Evolutionary conservation across 2,888 invertebrate genomes (phyloP), one percentile per base, ranked within the genome.

Genomic region (Invenusta paracnida): DNA sequence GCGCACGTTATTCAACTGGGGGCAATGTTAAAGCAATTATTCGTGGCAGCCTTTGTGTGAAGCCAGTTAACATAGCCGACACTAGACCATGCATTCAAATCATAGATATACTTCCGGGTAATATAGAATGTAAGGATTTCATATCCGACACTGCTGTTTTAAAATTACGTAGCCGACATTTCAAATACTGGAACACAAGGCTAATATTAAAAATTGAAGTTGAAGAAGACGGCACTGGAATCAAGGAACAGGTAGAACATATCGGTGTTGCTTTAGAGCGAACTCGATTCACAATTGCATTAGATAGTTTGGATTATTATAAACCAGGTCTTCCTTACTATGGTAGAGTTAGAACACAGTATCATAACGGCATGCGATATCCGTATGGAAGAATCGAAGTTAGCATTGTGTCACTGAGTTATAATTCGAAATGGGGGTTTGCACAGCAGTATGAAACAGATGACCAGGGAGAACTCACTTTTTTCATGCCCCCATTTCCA

Each of bases 311-410:
- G 27, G 27, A 66, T 23, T 84, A 84, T 29, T 84, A 67, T 25
- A 84, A 84, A 29, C 67, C 67, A 1, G 85, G 85, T 27, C 81
- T 85, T 28, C 85, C 85, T 28, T 85, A 85, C 67, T 85, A 81
- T 30, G 85, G 85, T 73, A 0, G 1, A 5, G n/a, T 85, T 30
- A 79, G 25, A 25, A 28, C 79, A 1, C 0, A 73, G 0, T 27
- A 30, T n/a, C 79, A 85, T 27, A 30, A 82, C 28, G 79, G 79
- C n/a, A 30, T 29, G 25, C 85, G 29, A n/a, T 1, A 81, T 29
- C 28, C 30, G 17, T 73, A 29, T 30, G 29, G 2, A 11, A 81
- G 1, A 83, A 27, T 85, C 1, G 28, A 13, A 29, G 79, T 85
- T 27, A 25, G 30, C 17, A 30, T 85, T n/a, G 29, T 73, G 11